These are phyloP conservation scores for Mustela lutreola DNA, from an alignment of 2,113 vertebrate species.

Conservation along the genomic window DNA sequence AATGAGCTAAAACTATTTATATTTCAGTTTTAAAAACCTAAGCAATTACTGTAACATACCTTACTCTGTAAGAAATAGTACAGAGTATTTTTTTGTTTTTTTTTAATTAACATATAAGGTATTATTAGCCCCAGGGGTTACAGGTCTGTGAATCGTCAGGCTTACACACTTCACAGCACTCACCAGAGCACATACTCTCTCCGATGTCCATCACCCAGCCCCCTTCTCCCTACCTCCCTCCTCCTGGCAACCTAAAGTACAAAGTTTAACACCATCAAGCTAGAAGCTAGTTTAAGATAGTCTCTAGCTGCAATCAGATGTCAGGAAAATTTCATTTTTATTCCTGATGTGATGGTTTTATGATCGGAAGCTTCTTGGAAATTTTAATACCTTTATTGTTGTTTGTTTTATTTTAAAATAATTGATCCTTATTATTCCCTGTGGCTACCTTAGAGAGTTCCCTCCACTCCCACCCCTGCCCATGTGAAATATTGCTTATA, in stretches of 20 bases:
- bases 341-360: background rate
- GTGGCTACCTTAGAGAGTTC: background rate
- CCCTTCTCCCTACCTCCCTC: too few species aligned
- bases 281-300: background rate
- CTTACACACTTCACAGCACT: too few species aligned
- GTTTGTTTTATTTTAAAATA: background rate
- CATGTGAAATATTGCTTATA: background rate
- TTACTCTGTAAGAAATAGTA: background rate
- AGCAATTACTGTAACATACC: background rate
- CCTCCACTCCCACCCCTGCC: background rate
- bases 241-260: background rate
- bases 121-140: too few species aligned
- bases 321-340: background rate
- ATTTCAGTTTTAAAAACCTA: background rate
- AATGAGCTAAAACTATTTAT: background rate
- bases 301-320: background rate
- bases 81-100: too few species aligned
- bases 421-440: background rate
- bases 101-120: too few species aligned
- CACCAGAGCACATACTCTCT: too few species aligned
- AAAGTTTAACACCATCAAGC: background rate
- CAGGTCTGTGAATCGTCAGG: too few species aligned
- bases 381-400: background rate
- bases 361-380: background rate
- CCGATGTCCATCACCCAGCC: too few species aligned